Base-by-base conservation (phyloP, 2,888 invertebrate species). In the Calameuta filiformis region DNA sequence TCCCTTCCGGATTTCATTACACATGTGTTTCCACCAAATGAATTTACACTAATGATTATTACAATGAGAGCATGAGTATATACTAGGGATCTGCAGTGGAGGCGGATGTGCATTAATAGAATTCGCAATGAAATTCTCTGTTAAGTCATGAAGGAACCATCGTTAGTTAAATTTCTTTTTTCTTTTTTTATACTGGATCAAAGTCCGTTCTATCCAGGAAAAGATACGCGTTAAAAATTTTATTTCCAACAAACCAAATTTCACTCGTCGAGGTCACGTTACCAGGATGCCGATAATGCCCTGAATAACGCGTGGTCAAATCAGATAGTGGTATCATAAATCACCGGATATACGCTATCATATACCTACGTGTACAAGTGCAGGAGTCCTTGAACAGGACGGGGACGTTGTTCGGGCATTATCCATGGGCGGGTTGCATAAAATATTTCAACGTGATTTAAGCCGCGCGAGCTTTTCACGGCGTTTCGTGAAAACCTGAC, bases 251-350 rank as follows among this genome's bases (percentile, higher is more conserved):
- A 56, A 56, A 6, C 56, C 56, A 56, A 56, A 56, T 56, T 56
- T 56, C 23, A 56, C 23, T 23, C 9, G 56, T 56, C 56, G 56
- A 56, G 56, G 56, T 56, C 56, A 56, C 23, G 23, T 56, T 23
- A 56, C 56, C 56, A 56, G 56, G 56, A 56, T 56, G 56, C 23
- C 56, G 56, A 56, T 56, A 56, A 56, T 34, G 71, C 34, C 33
- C 33, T 34, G 71, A 71, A 71, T 71, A 34, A 34, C 71, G 71
- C 71, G 71, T 34, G 71, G 71, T 71, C 71, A 71, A 71, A 71
- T 71, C 71, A 71, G 71, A 71, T 71, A 71, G 33, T 23, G 71
- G 71, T 33, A 31, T 71, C 71, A 71, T 71, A 71, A 71, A 71
- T 71, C 71, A 71, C 33, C 71, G 71, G 71, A 71, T 71, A 34